Conservation (phyloP, 2,113 vertebrate species). For the Brachypteracias leptosomus region DNA sequence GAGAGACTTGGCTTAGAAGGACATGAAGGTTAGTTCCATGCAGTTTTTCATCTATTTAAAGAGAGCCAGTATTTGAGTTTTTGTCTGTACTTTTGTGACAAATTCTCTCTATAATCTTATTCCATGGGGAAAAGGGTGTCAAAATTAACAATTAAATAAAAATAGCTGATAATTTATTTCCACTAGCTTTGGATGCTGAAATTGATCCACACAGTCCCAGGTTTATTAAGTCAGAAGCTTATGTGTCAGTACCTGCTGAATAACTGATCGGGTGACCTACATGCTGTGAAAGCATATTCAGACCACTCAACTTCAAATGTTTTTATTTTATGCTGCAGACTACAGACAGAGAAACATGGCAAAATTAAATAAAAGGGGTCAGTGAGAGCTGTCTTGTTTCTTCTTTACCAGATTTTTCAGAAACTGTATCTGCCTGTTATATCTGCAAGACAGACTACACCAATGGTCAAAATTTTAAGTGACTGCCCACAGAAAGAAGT, state of each 20-base stretch:
- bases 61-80: not conserved
- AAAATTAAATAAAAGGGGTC: not conserved
- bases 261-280: not conserved
- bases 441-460: not conserved
- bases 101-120: not conserved
- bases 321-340: not conserved
- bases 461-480: not conserved
- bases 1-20: not conserved
- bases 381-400: not conserved
- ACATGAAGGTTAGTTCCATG: not conserved
- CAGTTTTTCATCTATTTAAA: not conserved
- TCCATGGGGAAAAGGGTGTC: not conserved
- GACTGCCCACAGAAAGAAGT: not conserved
- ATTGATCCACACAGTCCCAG: not conserved
- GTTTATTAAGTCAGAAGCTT: not conserved
- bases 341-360: not conserved
- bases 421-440: not conserved
- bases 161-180: not conserved
- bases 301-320: not conserved
- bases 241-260: not conserved
- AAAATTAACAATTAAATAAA: not conserved
- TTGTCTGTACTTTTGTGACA: not conserved
- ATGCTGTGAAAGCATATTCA: accelerated
- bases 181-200: not conserved
- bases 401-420: not conserved